Conservation (phyloP, 2,113 vertebrate species). For the Penelope pileata region DNA sequence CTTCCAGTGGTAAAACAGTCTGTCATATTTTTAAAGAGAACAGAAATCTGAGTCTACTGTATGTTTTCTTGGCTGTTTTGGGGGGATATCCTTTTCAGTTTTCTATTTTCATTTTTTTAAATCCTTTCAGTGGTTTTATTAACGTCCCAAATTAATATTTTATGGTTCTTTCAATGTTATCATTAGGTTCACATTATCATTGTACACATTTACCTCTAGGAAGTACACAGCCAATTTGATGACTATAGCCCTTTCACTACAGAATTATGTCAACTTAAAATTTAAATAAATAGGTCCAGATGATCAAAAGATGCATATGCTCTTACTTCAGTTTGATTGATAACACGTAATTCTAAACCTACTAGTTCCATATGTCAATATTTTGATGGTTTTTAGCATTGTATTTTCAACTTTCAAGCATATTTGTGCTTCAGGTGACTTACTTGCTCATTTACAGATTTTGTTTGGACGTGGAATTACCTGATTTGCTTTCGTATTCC, state of each 20-base stretch:
- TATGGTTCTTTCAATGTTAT: background rate
- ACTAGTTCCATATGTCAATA: background rate
- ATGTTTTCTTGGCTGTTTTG: background rate
- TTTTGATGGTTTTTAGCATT: background rate
- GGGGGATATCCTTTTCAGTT: constrained; percentile 44
- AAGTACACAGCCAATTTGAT: background rate
- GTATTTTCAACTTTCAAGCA: background rate
- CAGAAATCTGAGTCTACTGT: constrained; percentile 40
- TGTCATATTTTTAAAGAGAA: constrained; percentile 70
- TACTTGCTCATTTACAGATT: background rate
- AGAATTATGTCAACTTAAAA: background rate
- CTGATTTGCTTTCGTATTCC: background rate
- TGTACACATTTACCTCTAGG: background rate
- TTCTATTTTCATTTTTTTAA: background rate
- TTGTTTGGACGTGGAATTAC: background rate
- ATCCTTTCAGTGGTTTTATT: constrained; percentile 7
- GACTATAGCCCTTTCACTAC: background rate
- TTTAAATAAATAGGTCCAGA: constrained; percentile 5
- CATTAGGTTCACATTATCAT: background rate
- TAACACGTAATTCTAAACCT: background rate
- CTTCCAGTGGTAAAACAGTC: constrained; percentile 78
- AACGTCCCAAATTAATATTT: background rate
- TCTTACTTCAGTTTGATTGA: background rate
- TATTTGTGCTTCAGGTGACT: background rate
- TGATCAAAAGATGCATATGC: background rate